Evolutionary conservation across 2,113 vertebrate species (phyloP), one percentile per base, ranked within the genome.

Genomic region (Melozone crissalis): DNA sequence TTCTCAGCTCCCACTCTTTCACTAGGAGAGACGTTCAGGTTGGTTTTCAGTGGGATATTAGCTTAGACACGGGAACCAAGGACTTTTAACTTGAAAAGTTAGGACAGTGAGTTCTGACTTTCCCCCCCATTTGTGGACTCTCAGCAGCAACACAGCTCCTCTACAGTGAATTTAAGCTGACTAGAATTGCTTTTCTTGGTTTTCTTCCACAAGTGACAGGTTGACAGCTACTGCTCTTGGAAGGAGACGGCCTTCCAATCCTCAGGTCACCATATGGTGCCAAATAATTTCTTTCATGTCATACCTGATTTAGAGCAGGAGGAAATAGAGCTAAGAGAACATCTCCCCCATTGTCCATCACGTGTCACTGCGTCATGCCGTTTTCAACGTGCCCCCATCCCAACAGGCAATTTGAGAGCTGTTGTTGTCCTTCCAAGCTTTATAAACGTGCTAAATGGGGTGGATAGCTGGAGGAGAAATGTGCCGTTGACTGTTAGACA

Each of bases 211-310:
- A 92, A 92, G 47, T 92, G 89, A 97, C 94, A 94, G 89, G 94
- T 87, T 97, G 94, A 94, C 89, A 96, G 95, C 93, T 95, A 94
- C 96, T 84, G 79, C 83, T 96, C 57, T 94, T 96, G 82, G 85
- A 97, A 86, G 85, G 89, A 90, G 90, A 88, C 21, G 41, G 73
- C 77, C 90, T 94, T 92, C 73, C 75, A 92, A 90, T 74, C 61
- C 85, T 77, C 75, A 92, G 85, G 85, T 86, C 88, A 90, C 83
- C 92, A 65, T 81, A 86, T 84, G 79, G 87, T 75, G 79, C 61
- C 85, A 94, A 92, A 93, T 93, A 77, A 93, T 88, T 94, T 94
- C 69, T 90, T 94, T 78, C 80, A 75, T 86, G 90, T 92, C 85
- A 81, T 84, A 93, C 49, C 76, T 95, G 79, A 95, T 96, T 93